Evolutionary conservation across 2,888 invertebrate genomes (phyloP).

Genomic region (Agrochola lychnidis): DNA sequence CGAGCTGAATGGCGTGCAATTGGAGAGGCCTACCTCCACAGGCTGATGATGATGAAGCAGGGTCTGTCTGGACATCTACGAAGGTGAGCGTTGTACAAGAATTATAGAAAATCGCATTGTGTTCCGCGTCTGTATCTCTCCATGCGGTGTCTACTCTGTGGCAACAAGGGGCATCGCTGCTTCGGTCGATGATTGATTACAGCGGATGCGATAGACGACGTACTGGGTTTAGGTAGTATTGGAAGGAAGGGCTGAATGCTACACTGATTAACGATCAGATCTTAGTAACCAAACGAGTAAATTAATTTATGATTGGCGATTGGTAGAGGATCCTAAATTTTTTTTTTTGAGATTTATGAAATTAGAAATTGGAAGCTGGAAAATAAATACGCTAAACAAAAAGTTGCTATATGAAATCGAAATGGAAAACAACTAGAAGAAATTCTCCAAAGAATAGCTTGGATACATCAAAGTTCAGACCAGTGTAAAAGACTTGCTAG

Average conservation of each 20-base stretch:
- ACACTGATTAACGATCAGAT: slow-evolving; percentile 43
- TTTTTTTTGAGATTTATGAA: neutral
- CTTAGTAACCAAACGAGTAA: slow-evolving; percentile 29
- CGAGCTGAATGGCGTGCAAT: too few relatives aligned
- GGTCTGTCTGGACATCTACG: neutral
- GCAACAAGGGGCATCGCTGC: slow-evolving; percentile 11
- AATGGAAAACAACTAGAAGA: too few relatives aligned
- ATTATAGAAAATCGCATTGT: neutral
- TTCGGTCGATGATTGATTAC: slow-evolving; percentile 60
- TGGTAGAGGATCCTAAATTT: neutral
- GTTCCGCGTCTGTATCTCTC: neutral
- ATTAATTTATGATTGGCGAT: slow-evolving; percentile 3
- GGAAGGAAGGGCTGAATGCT: slow-evolving; percentile 30
- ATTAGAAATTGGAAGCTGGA: neutral
- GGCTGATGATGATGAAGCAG: too few relatives aligned
- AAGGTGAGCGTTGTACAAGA: neutral
- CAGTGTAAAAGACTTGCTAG: too few relatives aligned
- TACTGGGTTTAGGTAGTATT: slow-evolving; percentile 44
- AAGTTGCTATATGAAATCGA: neutral
- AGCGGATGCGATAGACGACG: slow-evolving; percentile 52
- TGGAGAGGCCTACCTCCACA: too few relatives aligned
- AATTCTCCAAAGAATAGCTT: neutral
- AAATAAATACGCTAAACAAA: neutral
- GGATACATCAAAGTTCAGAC: neutral
- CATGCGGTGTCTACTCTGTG: slow-evolving; percentile 34